Percentiles rank a stretch among this genome's conserved stretches.
Conservation (phyloP, 1,140 invertebrate species). For the Zelostemma sp. region DNA sequence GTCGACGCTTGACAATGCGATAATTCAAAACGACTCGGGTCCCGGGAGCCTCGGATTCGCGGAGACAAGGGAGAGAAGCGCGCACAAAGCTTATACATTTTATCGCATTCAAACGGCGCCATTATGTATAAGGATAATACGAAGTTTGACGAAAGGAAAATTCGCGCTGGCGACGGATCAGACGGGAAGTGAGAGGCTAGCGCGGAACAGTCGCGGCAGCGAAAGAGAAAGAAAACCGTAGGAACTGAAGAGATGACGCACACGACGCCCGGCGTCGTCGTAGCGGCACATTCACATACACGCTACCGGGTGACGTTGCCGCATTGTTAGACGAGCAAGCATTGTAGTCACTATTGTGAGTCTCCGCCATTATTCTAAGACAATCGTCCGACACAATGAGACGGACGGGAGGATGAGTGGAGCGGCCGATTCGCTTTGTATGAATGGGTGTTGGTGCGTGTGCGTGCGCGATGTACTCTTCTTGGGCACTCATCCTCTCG, state of each 20-base stretch:
- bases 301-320: slow-evolving; percentile 67
- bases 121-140: slow-evolving; percentile 49
- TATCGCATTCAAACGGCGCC: slow-evolving; percentile 39
- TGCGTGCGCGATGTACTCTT: slow-evolving; percentile 51
- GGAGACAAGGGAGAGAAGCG: slow-evolving; percentile 16
- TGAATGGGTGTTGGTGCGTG: slow-evolving; percentile 43
- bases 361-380: slow-evolving; percentile 72
- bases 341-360: slow-evolving; percentile 72
- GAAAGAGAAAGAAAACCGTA: slow-evolving; percentile 34
- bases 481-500: slow-evolving; percentile 32
- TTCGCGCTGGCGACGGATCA: slow-evolving; percentile 43
- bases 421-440: slow-evolving; percentile 63
- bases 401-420: slow-evolving; percentile 68
- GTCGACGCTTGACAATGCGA: too few species aligned
- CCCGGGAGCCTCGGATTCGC: not conserved
- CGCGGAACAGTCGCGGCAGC: not conserved
- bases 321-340: slow-evolving; percentile 72
- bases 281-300: slow-evolving; percentile 66
- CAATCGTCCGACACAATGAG: slow-evolving; percentile 72
- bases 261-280: slow-evolving; percentile 57
- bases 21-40: not conserved
- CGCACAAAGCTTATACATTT: slow-evolving; percentile 47
- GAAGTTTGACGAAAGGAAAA: slow-evolving; percentile 57
- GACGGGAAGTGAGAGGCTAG: slow-evolving; percentile 21
- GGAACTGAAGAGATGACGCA: slow-evolving; percentile 61